Conservation (phyloP, 2,113 vertebrate genomes). For the Hymenochirus boettgeri region DNA sequence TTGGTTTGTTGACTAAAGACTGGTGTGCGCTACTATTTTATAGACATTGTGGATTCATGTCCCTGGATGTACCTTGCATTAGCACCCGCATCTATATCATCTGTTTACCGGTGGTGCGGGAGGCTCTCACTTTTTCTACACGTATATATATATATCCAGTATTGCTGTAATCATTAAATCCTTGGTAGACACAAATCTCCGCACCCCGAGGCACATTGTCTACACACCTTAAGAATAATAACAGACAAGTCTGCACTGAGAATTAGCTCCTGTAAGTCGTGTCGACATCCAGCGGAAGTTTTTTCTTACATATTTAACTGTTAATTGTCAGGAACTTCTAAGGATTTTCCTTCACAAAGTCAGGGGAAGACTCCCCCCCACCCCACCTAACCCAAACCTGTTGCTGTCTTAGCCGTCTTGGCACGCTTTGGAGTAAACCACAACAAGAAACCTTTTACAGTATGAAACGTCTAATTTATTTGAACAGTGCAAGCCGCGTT, state of each 20-base stretch:
- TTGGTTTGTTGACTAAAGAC: no score
- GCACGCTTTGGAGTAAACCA: slow-evolving; percentile 28
- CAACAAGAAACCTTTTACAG: not conserved
- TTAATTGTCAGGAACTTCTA: slow-evolving; percentile 40
- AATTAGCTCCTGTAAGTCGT: slow-evolving; percentile 5
- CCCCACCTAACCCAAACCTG: slow-evolving; percentile 1
- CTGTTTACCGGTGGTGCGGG: no score
- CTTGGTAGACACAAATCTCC: not conserved
- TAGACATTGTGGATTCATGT: no score
- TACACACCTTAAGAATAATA: slow-evolving; percentile 21
- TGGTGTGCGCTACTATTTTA: no score
- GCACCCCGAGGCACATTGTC: slow-evolving; percentile 13
- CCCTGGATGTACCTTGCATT: no score
- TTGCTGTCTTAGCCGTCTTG: slow-evolving; percentile 31
- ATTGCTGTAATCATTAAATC: slow-evolving; percentile 6
- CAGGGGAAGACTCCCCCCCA: slow-evolving; percentile 24
- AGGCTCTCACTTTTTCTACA: no score
- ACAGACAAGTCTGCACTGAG: slow-evolving; percentile 17
- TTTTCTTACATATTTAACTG: slow-evolving; percentile 34
- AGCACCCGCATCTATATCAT: no score
- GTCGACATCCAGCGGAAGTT: slow-evolving; percentile 31
- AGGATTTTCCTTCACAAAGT: slow-evolving; percentile 38
- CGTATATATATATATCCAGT: no score
- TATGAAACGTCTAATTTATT: slow-evolving; percentile 1
- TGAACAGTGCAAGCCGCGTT: not conserved